Evolutionary conservation across 2,113 vertebrate genomes (phyloP).

Genomic region (Xerus inauris): DNA sequence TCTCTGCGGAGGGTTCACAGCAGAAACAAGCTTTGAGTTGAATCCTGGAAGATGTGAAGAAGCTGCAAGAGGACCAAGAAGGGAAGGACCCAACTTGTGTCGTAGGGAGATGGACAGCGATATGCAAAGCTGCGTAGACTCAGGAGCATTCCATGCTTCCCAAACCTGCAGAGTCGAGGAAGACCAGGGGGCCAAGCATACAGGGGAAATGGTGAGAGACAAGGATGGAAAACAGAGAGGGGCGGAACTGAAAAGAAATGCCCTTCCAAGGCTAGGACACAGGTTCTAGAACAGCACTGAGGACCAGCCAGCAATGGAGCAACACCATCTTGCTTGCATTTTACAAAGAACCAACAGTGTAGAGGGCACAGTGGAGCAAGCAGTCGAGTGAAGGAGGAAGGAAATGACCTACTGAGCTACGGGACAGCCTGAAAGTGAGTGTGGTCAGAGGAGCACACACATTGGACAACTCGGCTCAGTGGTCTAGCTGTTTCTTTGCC

Average conservation of each 20-base stretch:
- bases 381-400: not conserved
- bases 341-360: not conserved
- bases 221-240: not conserved
- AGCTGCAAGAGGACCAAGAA: not conserved
- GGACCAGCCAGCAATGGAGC: not conserved
- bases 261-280: not conserved
- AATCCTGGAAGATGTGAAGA: not conserved
- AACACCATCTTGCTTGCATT: not conserved
- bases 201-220: not conserved
- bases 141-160: not conserved
- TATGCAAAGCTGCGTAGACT: not conserved
- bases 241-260: not conserved
- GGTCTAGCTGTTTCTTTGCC: not conserved
- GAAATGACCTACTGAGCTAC: not conserved
- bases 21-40: not conserved
- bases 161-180: too few species aligned
- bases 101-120: not conserved
- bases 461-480: not conserved
- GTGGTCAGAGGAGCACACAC: not conserved
- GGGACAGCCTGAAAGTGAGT: too few species aligned
- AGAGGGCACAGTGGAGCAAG: not conserved
- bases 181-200: too few species aligned
- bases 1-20: not conserved
- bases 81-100: not conserved
- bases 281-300: too few species aligned